These are phyloP conservation scores for Muscicapa comitata DNA, from an alignment of 2,797 vertebrate species.

Conservation along the genomic window DNA sequence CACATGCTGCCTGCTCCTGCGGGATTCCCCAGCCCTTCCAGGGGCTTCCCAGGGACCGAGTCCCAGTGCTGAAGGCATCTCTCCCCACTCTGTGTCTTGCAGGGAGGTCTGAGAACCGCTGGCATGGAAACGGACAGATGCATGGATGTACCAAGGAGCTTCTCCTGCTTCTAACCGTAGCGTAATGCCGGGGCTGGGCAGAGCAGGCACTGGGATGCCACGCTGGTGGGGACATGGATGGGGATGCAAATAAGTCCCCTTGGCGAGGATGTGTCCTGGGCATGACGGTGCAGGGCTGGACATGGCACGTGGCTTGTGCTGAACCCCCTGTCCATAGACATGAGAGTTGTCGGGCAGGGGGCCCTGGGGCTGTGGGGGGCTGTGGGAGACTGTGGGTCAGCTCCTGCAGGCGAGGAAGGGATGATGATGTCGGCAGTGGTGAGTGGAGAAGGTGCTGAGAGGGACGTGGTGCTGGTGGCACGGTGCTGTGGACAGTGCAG, in stretches of 20 bases:
- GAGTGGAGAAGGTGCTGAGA: neutral
- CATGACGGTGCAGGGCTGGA: neutral
- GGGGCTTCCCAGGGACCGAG: rapidly evolving
- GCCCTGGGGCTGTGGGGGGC: neutral
- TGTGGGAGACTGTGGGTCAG: neutral
- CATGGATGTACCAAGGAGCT: neutral
- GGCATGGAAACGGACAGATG: neutral
- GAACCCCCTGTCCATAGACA: neutral
- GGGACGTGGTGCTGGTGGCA: neutral
- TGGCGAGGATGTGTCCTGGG: rapidly evolving
- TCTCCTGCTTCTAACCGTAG: slow-evolving; percentile 1
- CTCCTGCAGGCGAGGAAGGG: neutral
- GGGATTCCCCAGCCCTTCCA: neutral
- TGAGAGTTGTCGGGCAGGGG: rapidly evolving
- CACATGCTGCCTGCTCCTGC: neutral
- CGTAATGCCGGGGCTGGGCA: neutral
- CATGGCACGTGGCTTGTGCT: neutral
- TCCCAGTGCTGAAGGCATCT: neutral
- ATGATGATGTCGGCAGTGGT: neutral
- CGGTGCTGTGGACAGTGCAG: rapidly evolving
- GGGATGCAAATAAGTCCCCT: neutral
- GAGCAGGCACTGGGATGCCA: neutral
- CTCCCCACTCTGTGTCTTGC: neutral
- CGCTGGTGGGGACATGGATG: neutral
- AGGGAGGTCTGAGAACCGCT: slow-evolving; percentile 58